Evolutionary conservation across 1,140 invertebrate species (phyloP).

Genomic region (Lanistes nyassanus): DNA sequence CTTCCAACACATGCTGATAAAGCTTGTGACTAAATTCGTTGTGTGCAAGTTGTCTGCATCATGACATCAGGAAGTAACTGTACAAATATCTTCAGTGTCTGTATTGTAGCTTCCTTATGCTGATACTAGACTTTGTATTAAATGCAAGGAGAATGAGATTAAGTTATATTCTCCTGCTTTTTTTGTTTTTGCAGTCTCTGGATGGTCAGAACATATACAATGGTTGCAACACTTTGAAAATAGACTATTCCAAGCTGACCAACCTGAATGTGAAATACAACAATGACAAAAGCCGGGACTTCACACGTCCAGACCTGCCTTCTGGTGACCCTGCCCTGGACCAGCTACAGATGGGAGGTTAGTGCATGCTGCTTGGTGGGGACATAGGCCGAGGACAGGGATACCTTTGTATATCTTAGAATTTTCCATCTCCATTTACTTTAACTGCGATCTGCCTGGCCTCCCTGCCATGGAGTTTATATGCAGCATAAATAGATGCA

Average conservation of each 20-base stretch:
- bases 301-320: slow-evolving; percentile 96
- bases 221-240: slow-evolving; percentile 97
- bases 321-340: slow-evolving; percentile 80
- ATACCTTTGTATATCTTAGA: neutral
- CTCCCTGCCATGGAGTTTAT: too few species aligned
- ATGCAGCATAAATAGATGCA: neutral
- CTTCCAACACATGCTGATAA: too few species aligned
- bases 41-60: too few species aligned
- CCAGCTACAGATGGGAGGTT: slow-evolving; percentile 48
- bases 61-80: too few species aligned
- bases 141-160: too few species aligned
- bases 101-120: too few species aligned
- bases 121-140: too few species aligned
- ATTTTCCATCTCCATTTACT: slow-evolving; percentile 1
- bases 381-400: neutral
- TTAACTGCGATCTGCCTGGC: neutral
- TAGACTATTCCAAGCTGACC: slow-evolving; percentile 98
- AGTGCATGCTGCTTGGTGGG: neutral
- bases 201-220: slow-evolving; percentile 99
- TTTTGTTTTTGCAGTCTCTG: slow-evolving; percentile 79
- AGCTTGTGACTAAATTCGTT: too few species aligned
- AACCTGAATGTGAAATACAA: slow-evolving; percentile 99
- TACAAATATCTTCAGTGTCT: too few species aligned
- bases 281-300: slow-evolving; percentile 99
- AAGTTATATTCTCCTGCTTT: too few species aligned